Conservation (phyloP, 2,888 invertebrate genomes). For the Parascotia fuliginaria region DNA sequence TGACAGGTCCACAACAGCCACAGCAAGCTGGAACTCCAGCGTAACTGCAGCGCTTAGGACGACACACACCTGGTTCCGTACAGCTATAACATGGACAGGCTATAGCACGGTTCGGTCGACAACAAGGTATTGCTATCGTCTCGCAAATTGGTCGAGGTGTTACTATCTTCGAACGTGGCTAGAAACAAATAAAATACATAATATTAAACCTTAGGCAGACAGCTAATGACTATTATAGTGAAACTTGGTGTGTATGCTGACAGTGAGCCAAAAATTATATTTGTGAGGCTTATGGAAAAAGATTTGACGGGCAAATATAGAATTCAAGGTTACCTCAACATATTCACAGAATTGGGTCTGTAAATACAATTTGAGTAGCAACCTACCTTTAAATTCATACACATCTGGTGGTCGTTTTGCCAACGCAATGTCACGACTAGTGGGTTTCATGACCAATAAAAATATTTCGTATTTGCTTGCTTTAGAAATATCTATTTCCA, state of each 20-base stretch:
- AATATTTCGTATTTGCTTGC: too few species aligned
- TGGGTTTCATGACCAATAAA: too few species aligned
- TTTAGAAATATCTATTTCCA: too few species aligned
- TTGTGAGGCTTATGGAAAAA: constrained; percentile 9
- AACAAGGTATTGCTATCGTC: constrained; percentile 80
- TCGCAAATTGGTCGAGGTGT: constrained; percentile 56
- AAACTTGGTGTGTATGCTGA: constrained; percentile 32
- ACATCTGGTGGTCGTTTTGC: too few species aligned
- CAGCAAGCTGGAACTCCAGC: constrained; percentile 74
- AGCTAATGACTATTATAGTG: neutral
- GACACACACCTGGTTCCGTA: constrained; percentile 68
- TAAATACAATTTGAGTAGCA: too few species aligned
- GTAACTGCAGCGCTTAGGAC: constrained; percentile 74
- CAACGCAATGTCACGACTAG: too few species aligned
- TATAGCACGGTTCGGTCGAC: constrained; percentile 81
- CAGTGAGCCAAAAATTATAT: constrained; percentile 39
- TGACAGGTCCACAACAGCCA: constrained; percentile 71
- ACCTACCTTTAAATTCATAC: too few species aligned
- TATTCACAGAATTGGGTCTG: too few species aligned
- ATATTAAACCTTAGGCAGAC: constrained; percentile 10
- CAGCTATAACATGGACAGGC: constrained; percentile 85
- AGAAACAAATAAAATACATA: constrained; percentile 25
- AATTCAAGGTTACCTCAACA: too few species aligned
- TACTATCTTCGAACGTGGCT: constrained; percentile 46
- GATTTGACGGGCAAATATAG: too few species aligned